Base-by-base conservation (phyloP, 2,888 invertebrate genomes). In the Pecten maximus region DNA sequence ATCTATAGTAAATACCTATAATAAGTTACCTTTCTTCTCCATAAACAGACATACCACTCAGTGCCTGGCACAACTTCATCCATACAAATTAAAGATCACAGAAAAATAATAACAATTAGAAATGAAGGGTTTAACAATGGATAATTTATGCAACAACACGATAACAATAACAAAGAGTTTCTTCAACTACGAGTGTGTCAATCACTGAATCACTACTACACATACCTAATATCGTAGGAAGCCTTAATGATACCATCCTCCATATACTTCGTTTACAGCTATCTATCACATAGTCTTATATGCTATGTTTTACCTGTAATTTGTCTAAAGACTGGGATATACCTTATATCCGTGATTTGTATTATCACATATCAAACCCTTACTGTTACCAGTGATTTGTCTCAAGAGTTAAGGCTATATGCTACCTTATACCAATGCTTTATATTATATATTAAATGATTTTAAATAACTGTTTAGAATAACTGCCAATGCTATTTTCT, bases 41-140 rank as follows among this genome's bases (percentile, higher is more conserved):
- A 54, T 2, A 1, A n/a, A 54, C 28, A 28, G 28, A 28, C 74
- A 74, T 35, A 74, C 74, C 0, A 35, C 28, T 35, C 74, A 23
- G 35, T 74, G 74, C 35, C 35, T 35, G 28, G 6, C 74, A 28
- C 35, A 74, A n/a, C 74, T 35, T 74, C 74, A 35, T 54, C 74
- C 74, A 74, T 74, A 6, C 74, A 74, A 74, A 28, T 74, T 10
- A 54, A 54, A 54, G 54, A 54, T 54, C 74, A 74, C 74, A 74
- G 35, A 74, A 74, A 74, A 74, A 74, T 35, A 74, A 74, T 74
- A 74, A 74, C 74, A 74, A 74, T 74, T 74, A 74, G 28, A 74
- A 74, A 74, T 74, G 35, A 74, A 74, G 74, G 23, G 28, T 15
- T 10, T 74, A 74, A 74, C 74, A 74, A 74, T 74, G 74, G 28